Conservation (phyloP, 1,140 invertebrate genomes). For the Meloidogyne floridensis region DNA sequence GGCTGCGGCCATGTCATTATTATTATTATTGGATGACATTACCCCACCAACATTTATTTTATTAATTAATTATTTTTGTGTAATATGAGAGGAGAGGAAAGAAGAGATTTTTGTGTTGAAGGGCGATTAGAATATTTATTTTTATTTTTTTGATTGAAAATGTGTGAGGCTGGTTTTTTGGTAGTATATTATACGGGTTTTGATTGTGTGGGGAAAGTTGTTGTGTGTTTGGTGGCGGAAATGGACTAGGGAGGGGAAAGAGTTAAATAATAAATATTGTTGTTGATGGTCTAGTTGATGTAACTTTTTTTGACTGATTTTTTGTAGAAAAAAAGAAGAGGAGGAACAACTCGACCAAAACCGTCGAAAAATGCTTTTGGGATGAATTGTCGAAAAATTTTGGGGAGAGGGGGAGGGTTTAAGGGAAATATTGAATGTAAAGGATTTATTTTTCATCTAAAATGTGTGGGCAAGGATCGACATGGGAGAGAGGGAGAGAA, state of each 20-base stretch:
- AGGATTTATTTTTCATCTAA: no score
- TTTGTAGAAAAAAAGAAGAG: neutral
- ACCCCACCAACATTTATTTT: no score
- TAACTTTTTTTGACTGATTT: constrained; percentile 6
- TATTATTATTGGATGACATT: neutral
- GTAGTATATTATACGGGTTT: neutral
- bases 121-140: neutral
- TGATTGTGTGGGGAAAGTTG: neutral
- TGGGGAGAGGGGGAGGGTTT: constrained; percentile 1
- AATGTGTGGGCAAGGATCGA: no score
- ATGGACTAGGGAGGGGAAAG: neutral
- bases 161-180: neutral
- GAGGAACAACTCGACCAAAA: no score
- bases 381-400: neutral
- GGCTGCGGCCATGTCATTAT: neutral
- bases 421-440: neutral
- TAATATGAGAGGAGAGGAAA: neutral
- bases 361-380: no score
- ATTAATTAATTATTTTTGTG: neutral
- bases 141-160: neutral
- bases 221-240: neutral
- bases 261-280: neutral
- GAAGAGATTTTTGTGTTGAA: neutral
- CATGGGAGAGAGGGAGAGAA: no score
- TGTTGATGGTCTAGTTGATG: constrained; percentile 5